Conservation (phyloP, 2,797 vertebrate species). For the Myiotriccus ornatus region DNA sequence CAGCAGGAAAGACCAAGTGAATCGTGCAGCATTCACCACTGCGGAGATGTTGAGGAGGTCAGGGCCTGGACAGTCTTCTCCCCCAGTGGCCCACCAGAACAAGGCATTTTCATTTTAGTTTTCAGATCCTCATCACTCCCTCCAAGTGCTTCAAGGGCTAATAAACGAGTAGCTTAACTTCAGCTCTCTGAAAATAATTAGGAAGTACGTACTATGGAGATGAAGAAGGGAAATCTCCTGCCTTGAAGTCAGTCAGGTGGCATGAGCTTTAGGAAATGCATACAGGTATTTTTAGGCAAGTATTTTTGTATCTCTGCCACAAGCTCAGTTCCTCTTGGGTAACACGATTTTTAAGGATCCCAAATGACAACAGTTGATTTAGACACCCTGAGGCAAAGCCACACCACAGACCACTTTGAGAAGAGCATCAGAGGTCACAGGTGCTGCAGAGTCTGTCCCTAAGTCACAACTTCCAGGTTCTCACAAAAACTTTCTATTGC, state of each 20-base stretch:
- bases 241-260: not conserved
- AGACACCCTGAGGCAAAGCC: not conserved
- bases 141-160: not conserved
- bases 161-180: not conserved
- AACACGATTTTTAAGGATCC: not conserved
- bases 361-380: not conserved
- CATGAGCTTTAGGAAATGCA: not conserved
- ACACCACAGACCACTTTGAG: not conserved
- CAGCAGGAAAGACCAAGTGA: not conserved
- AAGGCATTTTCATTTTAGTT: not conserved
- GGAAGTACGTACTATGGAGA: rapidly evolving
- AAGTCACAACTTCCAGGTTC: not conserved
- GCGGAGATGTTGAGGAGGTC: not conserved
- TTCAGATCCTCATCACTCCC: not conserved
- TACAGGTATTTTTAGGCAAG: not conserved
- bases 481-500: not conserved
- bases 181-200: not conserved
- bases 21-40: not conserved
- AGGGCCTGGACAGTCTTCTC: not conserved
- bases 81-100: not conserved
- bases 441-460: not conserved
- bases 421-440: not conserved
- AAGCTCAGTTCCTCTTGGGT: not conserved
- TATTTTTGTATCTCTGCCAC: not conserved
- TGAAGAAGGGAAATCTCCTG: not conserved